Percentiles rank a stretch among this genome's conserved stretches.
phyloP scores from a whole-genome alignment of 1,140 invertebrate genomes.

The Bicyclus anynana region DNA sequence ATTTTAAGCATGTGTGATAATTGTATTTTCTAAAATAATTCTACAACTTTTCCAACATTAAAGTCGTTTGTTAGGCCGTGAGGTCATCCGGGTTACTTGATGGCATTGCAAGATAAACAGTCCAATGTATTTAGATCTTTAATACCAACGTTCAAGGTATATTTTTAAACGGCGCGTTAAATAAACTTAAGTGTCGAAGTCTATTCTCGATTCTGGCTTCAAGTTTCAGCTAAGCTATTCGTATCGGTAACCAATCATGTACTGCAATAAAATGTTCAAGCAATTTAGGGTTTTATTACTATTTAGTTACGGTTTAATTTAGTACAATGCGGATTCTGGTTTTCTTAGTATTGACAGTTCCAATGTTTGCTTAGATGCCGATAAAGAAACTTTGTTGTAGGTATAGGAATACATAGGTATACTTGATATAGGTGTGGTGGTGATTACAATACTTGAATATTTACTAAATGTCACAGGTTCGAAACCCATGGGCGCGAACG shows the following conservation, averaged over 20 bases:
- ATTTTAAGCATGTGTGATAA: too few species aligned
- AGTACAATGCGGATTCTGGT: not conserved
- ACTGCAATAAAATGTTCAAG: not conserved
- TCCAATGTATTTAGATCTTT: constrained; percentile 11
- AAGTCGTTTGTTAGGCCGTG: not conserved
- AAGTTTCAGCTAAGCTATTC: not conserved
- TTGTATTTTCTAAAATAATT: too few species aligned
- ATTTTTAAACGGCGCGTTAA: not conserved
- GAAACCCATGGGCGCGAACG: too few species aligned
- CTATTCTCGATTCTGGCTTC: not conserved
- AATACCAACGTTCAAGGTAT: not conserved
- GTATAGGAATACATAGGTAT: too few species aligned
- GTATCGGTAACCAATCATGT: not conserved
- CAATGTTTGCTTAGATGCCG: not conserved
- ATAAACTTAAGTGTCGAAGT: not conserved
- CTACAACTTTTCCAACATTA: too few species aligned
- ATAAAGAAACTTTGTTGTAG: not conserved
- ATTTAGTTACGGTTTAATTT: not conserved
- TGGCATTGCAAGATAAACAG: not conserved
- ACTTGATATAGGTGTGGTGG: too few species aligned
- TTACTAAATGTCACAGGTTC: too few species aligned
- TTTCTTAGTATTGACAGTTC: not conserved
- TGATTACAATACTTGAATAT: too few species aligned
- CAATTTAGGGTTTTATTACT: not conserved
- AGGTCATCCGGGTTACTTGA: not conserved